A percentile compares a stretch with the other conserved stretches of the same genome.
phyloP scores from a whole-genome alignment of 1,140 invertebrate genomes.

The Calliphora vicina region DNA sequence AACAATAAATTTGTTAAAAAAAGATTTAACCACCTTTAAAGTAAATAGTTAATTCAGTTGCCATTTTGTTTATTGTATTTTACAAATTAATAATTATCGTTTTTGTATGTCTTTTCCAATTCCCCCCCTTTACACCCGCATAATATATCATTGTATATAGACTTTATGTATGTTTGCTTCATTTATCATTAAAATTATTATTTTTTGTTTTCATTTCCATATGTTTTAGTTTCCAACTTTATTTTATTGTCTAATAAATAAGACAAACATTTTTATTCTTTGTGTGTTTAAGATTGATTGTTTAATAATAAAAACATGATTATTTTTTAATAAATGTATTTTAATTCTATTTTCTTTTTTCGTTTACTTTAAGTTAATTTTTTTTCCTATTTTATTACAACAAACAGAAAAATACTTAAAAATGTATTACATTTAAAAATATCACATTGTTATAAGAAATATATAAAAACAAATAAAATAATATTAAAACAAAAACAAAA shows the following conservation, averaged over 20 bases:
- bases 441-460: neutral
- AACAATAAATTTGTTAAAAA: neutral
- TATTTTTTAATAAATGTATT: neutral
- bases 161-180: neutral
- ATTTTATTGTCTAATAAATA: neutral
- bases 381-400: neutral
- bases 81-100: neutral
- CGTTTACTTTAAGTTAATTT: neutral
- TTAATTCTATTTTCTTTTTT: neutral
- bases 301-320: neutral
- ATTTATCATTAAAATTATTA: neutral
- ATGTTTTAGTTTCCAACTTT: neutral
- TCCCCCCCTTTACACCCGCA: neutral
- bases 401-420: neutral
- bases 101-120: neutral
- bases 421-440: constrained; percentile 2
- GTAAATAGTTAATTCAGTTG: neutral
- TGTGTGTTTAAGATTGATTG: neutral
- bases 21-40: neutral
- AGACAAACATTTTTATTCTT: neutral
- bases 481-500: neutral
- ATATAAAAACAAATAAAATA: neutral
- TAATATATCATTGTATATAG: constrained; percentile 14
- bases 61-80: neutral
- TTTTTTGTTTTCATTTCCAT: neutral